Evolutionary conservation across 2,797 vertebrate species (phyloP), one percentile per base, ranked within the genome.

Genomic region (Coreius guichenoti): DNA sequence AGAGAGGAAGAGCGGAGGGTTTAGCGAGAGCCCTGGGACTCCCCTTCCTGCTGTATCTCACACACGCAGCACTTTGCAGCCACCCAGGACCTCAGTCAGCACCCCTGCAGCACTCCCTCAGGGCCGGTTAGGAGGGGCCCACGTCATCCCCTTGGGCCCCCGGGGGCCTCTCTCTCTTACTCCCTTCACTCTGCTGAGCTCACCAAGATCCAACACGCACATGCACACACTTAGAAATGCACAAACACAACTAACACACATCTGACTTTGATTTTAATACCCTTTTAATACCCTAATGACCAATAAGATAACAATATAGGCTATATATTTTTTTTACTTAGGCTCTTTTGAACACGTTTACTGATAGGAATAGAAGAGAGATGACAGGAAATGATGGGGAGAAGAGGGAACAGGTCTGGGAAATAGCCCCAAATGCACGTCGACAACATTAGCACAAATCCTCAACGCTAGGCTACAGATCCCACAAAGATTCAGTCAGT

Each of bases 41-140:
- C 73, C 21, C 83, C 92, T 95, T 95, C 94, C 94, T 95, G 94
- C 93, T 92, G 93, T 91, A 95, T 94, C 93, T 93, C 93, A 95
- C 93, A 95, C 91, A 95, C 93, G 90, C 95, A 95, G 94, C 95
- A 94, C 90, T 95, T 95, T 92, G 76, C 89, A 94, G 92, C 93
- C 94, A 95, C 93, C 92, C 94, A 95, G 95, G 95, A 94, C 94
- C 92, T 90, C 92, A 94, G 93, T 96, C 95, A 95, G 95, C 95
- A 94, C 92, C 94, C 94, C 91, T 90, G 43, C 86, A 83, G 84
- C 86, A 79, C 84, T 91, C 93, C 92, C 93, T 70, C 89, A 91
- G 94, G 94, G 91, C 88, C 91, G 89, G 92, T 94, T 93, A 88
- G 84, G 86, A 88, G 86, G 82, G 84, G 83, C 81, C 78, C 80